Percentiles rank a stretch among this genome's conserved stretches.
Evolutionary conservation across 2,797 vertebrate genomes (phyloP).

Genomic region (Hyperoplus lanceolatus): DNA sequence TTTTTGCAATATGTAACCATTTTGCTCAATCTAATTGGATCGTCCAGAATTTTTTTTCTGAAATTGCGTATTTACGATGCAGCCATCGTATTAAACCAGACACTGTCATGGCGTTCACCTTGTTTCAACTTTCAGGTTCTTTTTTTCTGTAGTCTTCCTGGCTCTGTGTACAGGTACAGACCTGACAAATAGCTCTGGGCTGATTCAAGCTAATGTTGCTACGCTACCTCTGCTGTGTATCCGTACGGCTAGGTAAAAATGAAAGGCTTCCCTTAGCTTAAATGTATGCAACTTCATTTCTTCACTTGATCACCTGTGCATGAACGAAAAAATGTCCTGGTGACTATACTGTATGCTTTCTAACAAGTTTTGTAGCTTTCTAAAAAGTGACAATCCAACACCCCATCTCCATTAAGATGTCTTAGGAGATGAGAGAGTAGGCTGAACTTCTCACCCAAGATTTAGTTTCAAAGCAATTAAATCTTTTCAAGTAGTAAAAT

Average conservation of each 20-base stretch:
- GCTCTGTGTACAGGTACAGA: background rate
- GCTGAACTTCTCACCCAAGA: too few species aligned
- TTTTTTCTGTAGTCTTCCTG: background rate
- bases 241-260: background rate
- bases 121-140: background rate
- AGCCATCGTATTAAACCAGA: background rate
- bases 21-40: background rate
- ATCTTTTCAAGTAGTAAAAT: too few species aligned
- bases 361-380: background rate
- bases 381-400: background rate
- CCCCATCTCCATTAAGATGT: background rate
- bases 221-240: background rate
- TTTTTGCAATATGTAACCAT: background rate
- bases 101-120: background rate
- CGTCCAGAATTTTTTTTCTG: background rate
- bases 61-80: background rate
- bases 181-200: background rate
- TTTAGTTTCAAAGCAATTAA: too few species aligned
- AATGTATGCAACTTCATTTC: background rate
- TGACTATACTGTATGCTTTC: background rate
- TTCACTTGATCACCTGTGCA: background rate
- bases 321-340: too few species aligned
- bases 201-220: background rate
- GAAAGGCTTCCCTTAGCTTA: background rate
- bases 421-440: background rate